Conservation (phyloP, 2,797 vertebrate genomes). For the Pithecia hirsuta region DNA sequence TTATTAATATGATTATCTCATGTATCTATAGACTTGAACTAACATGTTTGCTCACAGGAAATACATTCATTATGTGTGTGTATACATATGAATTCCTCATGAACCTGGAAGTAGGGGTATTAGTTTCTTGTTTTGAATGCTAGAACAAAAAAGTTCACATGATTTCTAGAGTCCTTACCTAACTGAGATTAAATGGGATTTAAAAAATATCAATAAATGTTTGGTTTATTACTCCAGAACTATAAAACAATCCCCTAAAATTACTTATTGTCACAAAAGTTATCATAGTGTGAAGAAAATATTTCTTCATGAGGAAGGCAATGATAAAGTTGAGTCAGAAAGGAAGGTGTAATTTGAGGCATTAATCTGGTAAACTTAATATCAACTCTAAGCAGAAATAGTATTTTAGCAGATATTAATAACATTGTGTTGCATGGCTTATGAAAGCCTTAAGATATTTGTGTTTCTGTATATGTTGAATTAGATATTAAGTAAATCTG, state of each 20-base stretch:
- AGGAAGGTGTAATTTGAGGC: not conserved
- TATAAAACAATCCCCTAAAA: not conserved
- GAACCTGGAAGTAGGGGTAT: not conserved
- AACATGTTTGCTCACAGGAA: not conserved
- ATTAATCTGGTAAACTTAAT: not conserved
- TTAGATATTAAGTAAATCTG: not conserved
- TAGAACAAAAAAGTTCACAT: not conserved
- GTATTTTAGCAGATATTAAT: not conserved
- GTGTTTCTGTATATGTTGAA: not conserved
- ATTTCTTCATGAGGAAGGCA: not conserved
- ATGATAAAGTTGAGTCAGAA: not conserved
- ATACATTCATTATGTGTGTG: not conserved
- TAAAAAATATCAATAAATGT: not conserved
- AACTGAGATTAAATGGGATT: not conserved
- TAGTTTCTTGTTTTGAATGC: not conserved
- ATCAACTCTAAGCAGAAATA: not conserved
- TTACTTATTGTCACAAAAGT: not conserved
- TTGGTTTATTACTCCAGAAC: not conserved
- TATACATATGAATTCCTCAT: not conserved
- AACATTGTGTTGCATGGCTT: not conserved
- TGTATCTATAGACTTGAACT: not conserved
- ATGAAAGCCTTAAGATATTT: not conserved
- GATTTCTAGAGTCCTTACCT: not conserved
- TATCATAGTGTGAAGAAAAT: not conserved
- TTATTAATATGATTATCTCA: not conserved